Conservation (phyloP, 2,888 invertebrate genomes). For the Epirrhoe tristata region DNA sequence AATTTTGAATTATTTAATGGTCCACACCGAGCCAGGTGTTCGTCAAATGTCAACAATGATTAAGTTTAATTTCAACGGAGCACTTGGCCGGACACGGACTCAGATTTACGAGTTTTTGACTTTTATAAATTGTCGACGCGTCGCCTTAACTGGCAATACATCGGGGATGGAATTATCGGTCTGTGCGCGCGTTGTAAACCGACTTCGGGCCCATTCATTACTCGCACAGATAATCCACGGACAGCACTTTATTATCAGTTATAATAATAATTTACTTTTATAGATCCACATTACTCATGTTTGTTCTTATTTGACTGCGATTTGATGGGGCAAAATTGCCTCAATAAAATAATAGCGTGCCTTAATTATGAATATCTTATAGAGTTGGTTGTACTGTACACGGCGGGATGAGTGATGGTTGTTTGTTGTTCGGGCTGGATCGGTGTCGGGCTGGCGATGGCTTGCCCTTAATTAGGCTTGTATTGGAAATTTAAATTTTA, state of each 20-base stretch:
- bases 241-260: constrained; percentile 84
- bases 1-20: constrained; percentile 80
- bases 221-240: constrained; percentile 79
- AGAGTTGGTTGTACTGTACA: constrained; percentile 46
- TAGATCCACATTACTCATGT: constrained; percentile 82
- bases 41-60: constrained; percentile 82
- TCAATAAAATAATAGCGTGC: constrained; percentile 74
- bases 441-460: constrained; percentile 64
- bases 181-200: constrained; percentile 72
- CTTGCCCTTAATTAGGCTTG: constrained; percentile 72
- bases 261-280: constrained; percentile 85
- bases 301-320: constrained; percentile 82
- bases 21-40: constrained; percentile 73
- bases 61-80: constrained; percentile 76
- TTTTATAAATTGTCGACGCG: constrained; percentile 79
- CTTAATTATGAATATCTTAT: constrained; percentile 66
- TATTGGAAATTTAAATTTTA: constrained; percentile 71
- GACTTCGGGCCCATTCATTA: constrained; percentile 77
- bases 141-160: constrained; percentile 78
- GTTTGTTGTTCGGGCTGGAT: constrained; percentile 55
- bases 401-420: constrained; percentile 53
- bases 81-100: constrained; percentile 55
- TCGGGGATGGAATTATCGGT: constrained; percentile 73
- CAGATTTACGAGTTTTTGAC: constrained; percentile 79
- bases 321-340: constrained; percentile 75